Conservation (phyloP, 2,113 vertebrate species). For the Tamias sibiricus region DNA sequence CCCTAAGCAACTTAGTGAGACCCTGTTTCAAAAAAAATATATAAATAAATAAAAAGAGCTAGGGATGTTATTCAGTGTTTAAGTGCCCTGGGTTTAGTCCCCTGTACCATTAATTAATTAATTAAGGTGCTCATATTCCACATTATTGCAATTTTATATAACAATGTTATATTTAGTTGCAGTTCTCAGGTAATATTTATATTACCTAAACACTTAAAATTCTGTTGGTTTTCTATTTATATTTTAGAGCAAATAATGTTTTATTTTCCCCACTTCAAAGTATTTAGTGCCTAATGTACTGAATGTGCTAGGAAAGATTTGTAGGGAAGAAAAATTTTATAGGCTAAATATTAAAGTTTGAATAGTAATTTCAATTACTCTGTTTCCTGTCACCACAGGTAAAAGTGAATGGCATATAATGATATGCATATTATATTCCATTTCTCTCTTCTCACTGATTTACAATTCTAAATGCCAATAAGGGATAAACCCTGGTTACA, state of each 20-base stretch:
- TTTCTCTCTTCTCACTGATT: neutral
- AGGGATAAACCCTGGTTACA: neutral
- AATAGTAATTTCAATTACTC: neutral
- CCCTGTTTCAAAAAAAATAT: too few relatives aligned
- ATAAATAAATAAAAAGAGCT: too few relatives aligned
- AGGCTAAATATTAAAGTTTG: neutral
- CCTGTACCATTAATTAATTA: too few relatives aligned
- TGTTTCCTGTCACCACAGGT: neutral
- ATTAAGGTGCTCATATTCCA: neutral
- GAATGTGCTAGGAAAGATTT: neutral
- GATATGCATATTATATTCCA: neutral
- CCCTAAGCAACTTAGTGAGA: too few relatives aligned
- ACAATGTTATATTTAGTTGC: neutral
- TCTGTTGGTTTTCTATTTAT: constrained; percentile 1
- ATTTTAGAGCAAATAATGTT: neutral
- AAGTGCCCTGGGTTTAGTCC: too few relatives aligned
- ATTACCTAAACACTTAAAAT: neutral
- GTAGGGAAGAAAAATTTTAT: neutral
- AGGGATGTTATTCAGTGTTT: too few relatives aligned
- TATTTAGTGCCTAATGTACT: neutral
- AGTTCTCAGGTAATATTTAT: neutral
- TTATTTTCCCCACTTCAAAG: neutral
- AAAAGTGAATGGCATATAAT: neutral
- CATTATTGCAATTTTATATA: neutral
- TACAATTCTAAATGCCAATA: neutral